phyloP scores from a whole-genome alignment of 2,797 vertebrate genomes.

The Momotus momota region DNA sequence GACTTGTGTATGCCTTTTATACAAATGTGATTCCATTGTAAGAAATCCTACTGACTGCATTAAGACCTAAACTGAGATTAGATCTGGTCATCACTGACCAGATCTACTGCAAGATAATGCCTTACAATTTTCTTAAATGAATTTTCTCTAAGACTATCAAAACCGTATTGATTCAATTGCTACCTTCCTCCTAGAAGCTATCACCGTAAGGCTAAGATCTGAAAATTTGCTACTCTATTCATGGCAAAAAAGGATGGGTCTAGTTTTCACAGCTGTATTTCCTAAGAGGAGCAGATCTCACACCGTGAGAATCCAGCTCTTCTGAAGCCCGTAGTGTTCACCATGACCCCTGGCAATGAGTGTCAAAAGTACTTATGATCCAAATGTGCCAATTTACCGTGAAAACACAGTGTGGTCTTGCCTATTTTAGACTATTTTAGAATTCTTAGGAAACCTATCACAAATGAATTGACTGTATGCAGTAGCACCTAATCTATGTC shows the following conservation, averaged over 20 bases:
- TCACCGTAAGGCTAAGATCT: slow-evolving; percentile 54
- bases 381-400: slow-evolving; percentile 16
- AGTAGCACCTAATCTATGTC: slow-evolving; percentile 46
- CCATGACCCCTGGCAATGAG: neutral
- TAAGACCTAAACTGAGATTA: slow-evolving; percentile 50
- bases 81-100: neutral
- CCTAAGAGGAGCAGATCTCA: neutral
- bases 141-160: slow-evolving; percentile 53
- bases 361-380: neutral
- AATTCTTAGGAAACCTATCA: neutral
- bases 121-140: slow-evolving; percentile 71
- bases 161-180: slow-evolving; percentile 48
- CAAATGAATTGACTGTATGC: slow-evolving; percentile 18
- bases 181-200: slow-evolving; percentile 48
- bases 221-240: neutral
- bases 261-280: neutral
- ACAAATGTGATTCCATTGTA: slow-evolving; percentile 14
- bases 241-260: neutral
- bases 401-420: slow-evolving; percentile 37
- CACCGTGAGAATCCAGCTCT: neutral
- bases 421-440: neutral
- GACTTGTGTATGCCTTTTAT: slow-evolving; percentile 67
- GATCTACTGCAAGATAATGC: slow-evolving; percentile 56
- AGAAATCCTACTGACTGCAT: slow-evolving; percentile 24
- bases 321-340: neutral